Evolutionary conservation across 2,797 vertebrate species (phyloP), one percentile per base, ranked within the genome.

Genomic region (Sylvilagus floridanus): DNA sequence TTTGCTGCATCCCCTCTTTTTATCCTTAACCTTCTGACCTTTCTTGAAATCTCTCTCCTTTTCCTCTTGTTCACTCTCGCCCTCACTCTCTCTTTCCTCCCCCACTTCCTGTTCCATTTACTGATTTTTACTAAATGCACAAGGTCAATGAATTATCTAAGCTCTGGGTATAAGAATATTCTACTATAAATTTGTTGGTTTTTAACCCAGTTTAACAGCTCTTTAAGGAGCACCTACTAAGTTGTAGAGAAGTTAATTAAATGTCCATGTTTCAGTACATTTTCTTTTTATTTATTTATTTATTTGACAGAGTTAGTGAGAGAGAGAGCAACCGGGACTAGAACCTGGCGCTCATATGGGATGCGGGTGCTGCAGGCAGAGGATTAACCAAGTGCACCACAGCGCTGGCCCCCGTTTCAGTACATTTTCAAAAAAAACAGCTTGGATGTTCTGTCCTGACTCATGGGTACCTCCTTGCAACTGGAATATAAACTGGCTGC

Each of bases 211-310:
- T 81, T 94, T 11, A 63, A 66, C 10, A 86, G 11, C 57, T 89
- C 88, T 32, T 68, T 82, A 66, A 71, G 12, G 16, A 86, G 7
- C 4, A 47, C 30, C 14, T 66, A 69, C 19, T 68, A 42, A 89
- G 32, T 89, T 90, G 86, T 66, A 86, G 24, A 63, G 35, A 82
- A 75, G 16, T 57, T 73, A 90, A 71, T 26, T 84, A 87, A 89
- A 77, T 26, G 3, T 26, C 78, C 0, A 30, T 30, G 13, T 69
- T 77, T 93, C n/a, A 81, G 32, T n/a, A 69, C 1, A 52, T 42
- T 42, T 42, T 42, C 42, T 42, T 42, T 1, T 42, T 42, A 35
- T 35, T 9, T 9, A 8, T 42, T 42, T 42, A 8, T 42, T 42
- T 42, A 42, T 42, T 42, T 42, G 42, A 42, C 42, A 42, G 42